phyloP scores from a whole-genome alignment of 1,140 invertebrate species.

The Tachypleus tridentatus region DNA sequence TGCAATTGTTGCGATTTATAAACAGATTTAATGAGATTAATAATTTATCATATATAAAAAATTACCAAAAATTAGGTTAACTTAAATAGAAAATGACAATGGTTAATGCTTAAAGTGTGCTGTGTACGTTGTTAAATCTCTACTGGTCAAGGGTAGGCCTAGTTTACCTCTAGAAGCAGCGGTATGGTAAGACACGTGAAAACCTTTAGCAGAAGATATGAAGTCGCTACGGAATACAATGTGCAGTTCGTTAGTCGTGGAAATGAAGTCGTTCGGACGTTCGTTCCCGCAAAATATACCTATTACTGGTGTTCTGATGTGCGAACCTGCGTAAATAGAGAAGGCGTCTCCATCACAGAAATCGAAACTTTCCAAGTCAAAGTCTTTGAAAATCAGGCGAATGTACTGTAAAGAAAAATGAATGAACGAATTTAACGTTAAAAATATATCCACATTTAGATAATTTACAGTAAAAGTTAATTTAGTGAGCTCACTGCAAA shows the following conservation, averaged over 20 bases:
- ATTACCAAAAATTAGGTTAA: no score
- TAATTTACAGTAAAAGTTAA: no score
- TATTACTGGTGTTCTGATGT: background rate
- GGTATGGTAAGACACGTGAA: constrained; percentile 6
- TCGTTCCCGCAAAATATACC: constrained; percentile 10
- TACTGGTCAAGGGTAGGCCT: no score
- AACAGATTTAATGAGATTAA: no score
- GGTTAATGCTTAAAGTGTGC: no score
- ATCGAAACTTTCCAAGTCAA: constrained; percentile 10
- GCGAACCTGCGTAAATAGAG: constrained; percentile 2
- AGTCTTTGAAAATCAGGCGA: constrained; percentile 3
- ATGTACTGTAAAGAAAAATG: constrained; percentile 4
- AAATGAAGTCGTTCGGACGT: background rate
- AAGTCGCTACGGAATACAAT: constrained; percentile 9
- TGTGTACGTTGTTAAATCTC: no score
- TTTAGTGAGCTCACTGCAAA: no score
- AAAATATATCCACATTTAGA: no score
- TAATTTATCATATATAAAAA: no score
- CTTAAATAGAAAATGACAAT: no score
- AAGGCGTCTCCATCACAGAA: constrained; percentile 4
- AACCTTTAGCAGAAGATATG: constrained; percentile 6
- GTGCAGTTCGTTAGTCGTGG: background rate
- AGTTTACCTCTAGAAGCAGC: background rate
- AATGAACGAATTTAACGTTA: background rate
- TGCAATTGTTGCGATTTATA: no score